A percentile compares a stretch with the other conserved stretches of the same genome.
Conservation (phyloP, 2,888 invertebrate genomes). For the Mayetiola destructor region DNA sequence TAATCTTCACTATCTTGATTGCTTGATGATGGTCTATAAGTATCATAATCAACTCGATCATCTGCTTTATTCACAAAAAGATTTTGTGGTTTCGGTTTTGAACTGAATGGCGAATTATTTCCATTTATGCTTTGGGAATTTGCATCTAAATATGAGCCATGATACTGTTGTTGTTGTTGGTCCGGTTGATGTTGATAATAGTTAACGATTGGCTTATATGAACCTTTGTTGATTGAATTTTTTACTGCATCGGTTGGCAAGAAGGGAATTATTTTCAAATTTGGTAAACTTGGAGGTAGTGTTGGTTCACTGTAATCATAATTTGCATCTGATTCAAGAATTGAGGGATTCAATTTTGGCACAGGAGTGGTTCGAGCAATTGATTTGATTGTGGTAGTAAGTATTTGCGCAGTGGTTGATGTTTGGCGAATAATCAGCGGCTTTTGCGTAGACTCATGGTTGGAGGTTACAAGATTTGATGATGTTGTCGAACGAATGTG, state of each 20-base stretch:
- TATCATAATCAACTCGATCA: slow-evolving; percentile 10
- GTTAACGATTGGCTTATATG: slow-evolving; percentile 13
- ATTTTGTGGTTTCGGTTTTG: not conserved
- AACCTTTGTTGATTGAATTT: slow-evolving; percentile 26
- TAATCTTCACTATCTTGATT: not conserved
- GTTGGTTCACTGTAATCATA: slow-evolving; percentile 58
- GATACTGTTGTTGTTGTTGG: slow-evolving; percentile 17
- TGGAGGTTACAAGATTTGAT: not conserved
- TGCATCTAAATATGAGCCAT: not conserved
- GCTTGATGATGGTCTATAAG: not conserved
- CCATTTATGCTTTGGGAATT: not conserved
- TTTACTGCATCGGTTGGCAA: slow-evolving; percentile 69
- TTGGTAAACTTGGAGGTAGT: slow-evolving; percentile 68
- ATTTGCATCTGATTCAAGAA: slow-evolving; percentile 44
- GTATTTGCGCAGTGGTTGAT: not conserved
- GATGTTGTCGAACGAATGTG: too few relatives aligned
- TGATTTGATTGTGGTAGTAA: not conserved
- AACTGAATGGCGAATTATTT: not conserved
- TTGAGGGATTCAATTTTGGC: slow-evolving; percentile 31
- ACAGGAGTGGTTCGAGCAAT: slow-evolving; percentile 21
- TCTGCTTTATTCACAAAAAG: not conserved
- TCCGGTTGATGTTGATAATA: slow-evolving; percentile 18
- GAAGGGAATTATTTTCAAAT: slow-evolving; percentile 75
- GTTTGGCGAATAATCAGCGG: not conserved
- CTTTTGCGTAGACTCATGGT: not conserved